Evolutionary conservation across 2,113 vertebrate species (phyloP), one percentile per base, ranked within the genome.

Genomic region (Notarius quadriscutis): DNA sequence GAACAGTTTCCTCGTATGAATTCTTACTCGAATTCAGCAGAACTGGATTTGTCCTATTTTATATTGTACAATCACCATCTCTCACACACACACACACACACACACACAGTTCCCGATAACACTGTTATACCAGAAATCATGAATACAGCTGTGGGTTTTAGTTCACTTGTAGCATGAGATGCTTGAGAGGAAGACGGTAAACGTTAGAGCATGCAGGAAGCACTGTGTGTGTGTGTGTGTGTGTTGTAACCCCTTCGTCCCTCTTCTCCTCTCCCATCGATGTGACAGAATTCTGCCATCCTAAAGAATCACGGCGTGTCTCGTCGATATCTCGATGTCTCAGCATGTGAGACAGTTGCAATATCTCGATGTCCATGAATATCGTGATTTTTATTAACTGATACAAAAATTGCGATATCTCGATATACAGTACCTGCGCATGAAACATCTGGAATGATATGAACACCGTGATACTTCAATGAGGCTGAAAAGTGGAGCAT

Each of bases 61-160:
- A 17, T 53, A 25, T 57, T 18, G 78, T 41, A 81, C 78, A 81
- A 58, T 60, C 78, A 81, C 27, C 20, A 25, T 17, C 50, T 2
- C 22, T 8, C 74, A 53, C 74, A 53, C 74, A 53, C 48, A 77
- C 41, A 74, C 71, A 74, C 71, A 74, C 71, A 74, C 71, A 74
- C 71, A 72, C 27, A 17, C 69, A 71, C 65, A 3, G 30, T 17
- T 30, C 30, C 67, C 10, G 9, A n/a, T 65, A 20, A 72, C 65
- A 27, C 0, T 0, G 11, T 69, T 34, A 34, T 30, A 15, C 27
- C 8, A 65, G 62, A 12, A 25, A 11, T 69, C 67, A 22, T 41
- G 10, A 74, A 10, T 48, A 22, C 72, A 22, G 41, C 48, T 50
- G 41, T 22, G 12, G 69, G 72, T 25, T 75, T 74, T 48, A 48